A percentile compares a stretch with the other conserved stretches of the same genome.
phyloP scores from a whole-genome alignment of 2,797 vertebrate genomes.

The Pseudochromis fuscus region DNA sequence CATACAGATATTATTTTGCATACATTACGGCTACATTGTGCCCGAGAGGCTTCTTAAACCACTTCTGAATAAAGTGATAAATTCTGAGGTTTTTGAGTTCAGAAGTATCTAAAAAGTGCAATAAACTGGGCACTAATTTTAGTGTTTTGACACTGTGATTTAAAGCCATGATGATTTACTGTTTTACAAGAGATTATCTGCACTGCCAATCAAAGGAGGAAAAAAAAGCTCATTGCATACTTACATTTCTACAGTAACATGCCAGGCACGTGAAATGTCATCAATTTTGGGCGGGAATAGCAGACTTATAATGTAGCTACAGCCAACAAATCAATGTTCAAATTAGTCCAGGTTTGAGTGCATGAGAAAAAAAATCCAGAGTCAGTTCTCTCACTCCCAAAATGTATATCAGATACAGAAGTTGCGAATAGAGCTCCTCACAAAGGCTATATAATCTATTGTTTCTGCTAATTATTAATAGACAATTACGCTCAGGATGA shows the following conservation, averaged over 20 bases:
- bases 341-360: slow-evolving; percentile 68
- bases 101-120: neutral
- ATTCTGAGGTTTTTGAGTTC: neutral
- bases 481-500: slow-evolving; percentile 64
- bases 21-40: neutral
- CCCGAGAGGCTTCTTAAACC: neutral
- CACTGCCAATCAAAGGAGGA: slow-evolving; percentile 39
- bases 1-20: neutral
- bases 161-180: slow-evolving; percentile 25
- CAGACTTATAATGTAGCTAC: slow-evolving; percentile 61
- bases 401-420: slow-evolving; percentile 71
- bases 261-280: slow-evolving; percentile 61
- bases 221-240: slow-evolving; percentile 35
- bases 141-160: neutral
- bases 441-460: slow-evolving; percentile 35
- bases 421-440: slow-evolving; percentile 60
- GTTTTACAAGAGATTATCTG: slow-evolving; percentile 22
- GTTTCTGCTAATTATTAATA: slow-evolving; percentile 59
- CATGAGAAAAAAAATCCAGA: slow-evolving; percentile 56
- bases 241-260: slow-evolving; percentile 58
- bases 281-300: slow-evolving; percentile 80
- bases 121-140: neutral
- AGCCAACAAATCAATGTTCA: slow-evolving; percentile 75
- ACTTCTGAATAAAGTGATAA: neutral
- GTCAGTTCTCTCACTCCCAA: slow-evolving; percentile 71